Evolutionary conservation across 2,113 vertebrate genomes (phyloP), one percentile per base, ranked within the genome.

Genomic region (Sprattus sprattus): DNA sequence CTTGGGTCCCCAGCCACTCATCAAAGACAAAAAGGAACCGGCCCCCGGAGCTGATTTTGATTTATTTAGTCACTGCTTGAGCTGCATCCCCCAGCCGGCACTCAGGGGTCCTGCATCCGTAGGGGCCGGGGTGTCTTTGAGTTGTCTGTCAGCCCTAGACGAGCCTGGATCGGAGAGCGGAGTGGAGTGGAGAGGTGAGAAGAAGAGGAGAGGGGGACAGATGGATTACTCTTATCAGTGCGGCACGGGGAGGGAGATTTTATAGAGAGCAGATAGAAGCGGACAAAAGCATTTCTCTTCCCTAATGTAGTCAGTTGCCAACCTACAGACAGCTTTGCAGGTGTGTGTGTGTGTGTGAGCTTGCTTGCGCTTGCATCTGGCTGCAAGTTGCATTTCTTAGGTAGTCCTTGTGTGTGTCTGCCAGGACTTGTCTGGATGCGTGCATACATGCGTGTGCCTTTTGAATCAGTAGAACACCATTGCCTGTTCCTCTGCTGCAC

Each of bases 211-310:
- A 13, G 85, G 64, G 4, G 82, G 52, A 46, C 18, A 39, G 84
- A 39, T 49, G 18, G 18, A 60, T 22, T 11, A 20, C 18, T 60
- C 54, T 60, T 60, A 60, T 60, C 54, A 4, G 54, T 60, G 4
- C 18, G 4, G 52, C 15, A 57, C 52, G 16, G 20, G 22, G 46
- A 25, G 49, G 25, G 45, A 67, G 85, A 86, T 86, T 86, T 86
- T 82, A 86, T 45, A 82, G 45, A 64, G 80, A 81, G 45, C 45
- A 85, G 85, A 85, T 82, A 82, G 47, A 82, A 67, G 44, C 45
- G 64, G 57, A 44, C 44, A 64, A 44, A 5, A 60, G 25, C 46
- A 13, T 82, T 86, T 46, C 15, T 86, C 16, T 67, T 20, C 18
- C 78, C 39, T 81, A 81, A 46, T 81, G 78, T 15, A 82, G 52